Evolutionary conservation across 2,113 vertebrate genomes (phyloP), one percentile per base, ranked within the genome.

Genomic region (Dicaeum eximium): DNA sequence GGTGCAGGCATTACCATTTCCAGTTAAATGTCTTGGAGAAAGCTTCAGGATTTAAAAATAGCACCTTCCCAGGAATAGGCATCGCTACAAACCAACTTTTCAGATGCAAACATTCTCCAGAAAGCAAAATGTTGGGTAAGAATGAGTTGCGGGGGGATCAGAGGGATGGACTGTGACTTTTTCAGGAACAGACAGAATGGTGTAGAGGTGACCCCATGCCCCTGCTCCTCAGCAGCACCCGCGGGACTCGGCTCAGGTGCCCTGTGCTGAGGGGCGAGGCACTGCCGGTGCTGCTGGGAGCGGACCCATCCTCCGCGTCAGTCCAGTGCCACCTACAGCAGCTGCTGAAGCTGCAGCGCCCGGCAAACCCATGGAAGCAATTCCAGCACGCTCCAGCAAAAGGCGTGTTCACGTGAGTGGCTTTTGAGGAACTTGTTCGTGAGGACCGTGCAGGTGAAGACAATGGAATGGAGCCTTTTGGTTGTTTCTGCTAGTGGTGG

Each of bases 261-360:
- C 44, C 35, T 8, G 27, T 3, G 45, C 23, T 1, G 11, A 21
- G 50, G 30, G 53, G 40, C 4, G 45, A 22, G 70, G 38, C 25
- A 50, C 22, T 45, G 25, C 1, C 80, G 21, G 70, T 10, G 2
- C 58, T 4, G 54, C 67, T 6, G 56, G 10, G 13, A 23, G 35
- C 2, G 22, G 51, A 27, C 45, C 2, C 50, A 2, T 57, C 64
- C 62, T 93, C 45, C 1, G 7, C 27, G 37, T 61, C 25, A 45
- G 80, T 2, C 58, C 91, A 80, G 75, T 95, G 95, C 88, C 93
- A 93, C 92, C 96, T 95, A 83, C 62, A 92, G 88, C 16, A 83
- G 54, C 66, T 20, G 11, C 44, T 65, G 79, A 79, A 84, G 44
- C 48, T 38, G 81, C 37, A 40, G 37, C 44, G 0, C 12, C 11